Conservation (phyloP, 2,113 vertebrate species). For the Ictalurus furcatus region DNA sequence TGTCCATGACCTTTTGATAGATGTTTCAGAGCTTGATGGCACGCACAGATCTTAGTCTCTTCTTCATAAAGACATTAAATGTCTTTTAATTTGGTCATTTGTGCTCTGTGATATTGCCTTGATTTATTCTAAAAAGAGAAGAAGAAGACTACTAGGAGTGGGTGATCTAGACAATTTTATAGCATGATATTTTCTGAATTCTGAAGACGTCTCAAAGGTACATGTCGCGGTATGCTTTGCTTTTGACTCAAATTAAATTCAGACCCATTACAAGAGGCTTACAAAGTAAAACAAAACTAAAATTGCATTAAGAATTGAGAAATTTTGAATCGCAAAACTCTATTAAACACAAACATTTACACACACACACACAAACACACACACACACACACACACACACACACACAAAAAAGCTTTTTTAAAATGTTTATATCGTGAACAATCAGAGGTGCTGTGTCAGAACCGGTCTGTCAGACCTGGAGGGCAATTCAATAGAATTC, state of each 20-base stretch:
- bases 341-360: background rate
- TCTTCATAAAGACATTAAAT: background rate
- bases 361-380: too few species aligned
- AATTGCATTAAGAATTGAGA: background rate
- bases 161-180: background rate
- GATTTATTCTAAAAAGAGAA: background rate
- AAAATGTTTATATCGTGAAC: background rate
- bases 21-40: background rate
- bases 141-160: background rate
- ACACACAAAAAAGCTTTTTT: background rate
- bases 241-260: background rate
- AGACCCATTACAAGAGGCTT: background rate
- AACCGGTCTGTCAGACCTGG: background rate
- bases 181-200: background rate
- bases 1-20: background rate
- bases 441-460: slow-evolving; percentile 4
- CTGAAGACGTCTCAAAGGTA: background rate
- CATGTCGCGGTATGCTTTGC: background rate
- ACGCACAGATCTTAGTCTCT: background rate
- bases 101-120: background rate
- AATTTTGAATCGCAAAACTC: background rate
- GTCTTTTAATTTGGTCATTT: background rate
- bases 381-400: too few species aligned
- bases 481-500: background rate
- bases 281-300: background rate